Evolutionary conservation across 2,113 vertebrate species (phyloP).

Genomic region (Platichthys stellatus): DNA sequence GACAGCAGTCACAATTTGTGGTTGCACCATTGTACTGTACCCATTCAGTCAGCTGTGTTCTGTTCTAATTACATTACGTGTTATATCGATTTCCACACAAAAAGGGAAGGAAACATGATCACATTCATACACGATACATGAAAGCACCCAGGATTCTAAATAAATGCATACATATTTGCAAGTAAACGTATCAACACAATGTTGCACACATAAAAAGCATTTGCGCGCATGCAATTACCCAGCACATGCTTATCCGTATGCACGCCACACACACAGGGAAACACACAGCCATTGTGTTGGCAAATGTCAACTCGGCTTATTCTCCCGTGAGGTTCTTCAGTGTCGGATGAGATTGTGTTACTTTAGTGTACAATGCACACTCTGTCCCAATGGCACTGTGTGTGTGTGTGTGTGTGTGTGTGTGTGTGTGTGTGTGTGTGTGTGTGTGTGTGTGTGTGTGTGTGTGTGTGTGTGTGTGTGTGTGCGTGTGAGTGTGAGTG

Average conservation of each 20-base stretch:
- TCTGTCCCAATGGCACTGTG: constrained; percentile 9
- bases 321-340: constrained; percentile 51
- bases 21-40: constrained; percentile 28
- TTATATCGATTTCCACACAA: constrained; percentile 33
- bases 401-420: constrained; percentile 1
- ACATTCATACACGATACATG: neutral
- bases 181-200: neutral
- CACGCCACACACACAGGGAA: neutral
- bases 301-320: constrained; percentile 54
- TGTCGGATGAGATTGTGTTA: constrained; percentile 57
- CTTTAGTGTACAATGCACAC: constrained; percentile 12
- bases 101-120: constrained; percentile 17
- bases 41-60: constrained; percentile 35
- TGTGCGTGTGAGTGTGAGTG: neutral
- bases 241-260: constrained; percentile 29
- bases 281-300: constrained; percentile 29
- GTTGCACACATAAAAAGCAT: no score
- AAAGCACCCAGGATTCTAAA: neutral
- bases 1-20: constrained; percentile 47
- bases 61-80: constrained; percentile 54
- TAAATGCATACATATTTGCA: neutral
- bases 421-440: constrained; percentile 1
- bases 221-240: neutral
- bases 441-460: neutral
- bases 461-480: neutral